Evolutionary conservation across 2,113 vertebrate genomes (phyloP).

Genomic region (Sceloporus undulatus): DNA sequence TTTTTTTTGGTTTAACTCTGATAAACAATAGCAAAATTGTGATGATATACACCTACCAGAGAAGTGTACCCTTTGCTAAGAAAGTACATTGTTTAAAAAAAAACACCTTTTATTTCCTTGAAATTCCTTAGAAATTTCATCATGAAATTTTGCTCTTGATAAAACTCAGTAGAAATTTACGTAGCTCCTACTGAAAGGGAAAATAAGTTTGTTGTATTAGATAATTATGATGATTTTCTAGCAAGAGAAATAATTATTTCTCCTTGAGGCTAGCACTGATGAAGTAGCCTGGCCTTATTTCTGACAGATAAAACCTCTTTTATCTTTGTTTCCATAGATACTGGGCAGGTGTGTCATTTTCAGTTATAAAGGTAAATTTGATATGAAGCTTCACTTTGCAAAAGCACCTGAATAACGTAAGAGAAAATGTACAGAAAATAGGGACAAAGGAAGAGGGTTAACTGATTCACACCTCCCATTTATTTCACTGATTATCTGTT

Average conservation of each 20-base stretch:
- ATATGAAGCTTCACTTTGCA: conserved; percentile 71
- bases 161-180: background rate
- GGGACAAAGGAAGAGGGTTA: conserved; percentile 38
- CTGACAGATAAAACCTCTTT: too few species aligned
- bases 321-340: background rate
- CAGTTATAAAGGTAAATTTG: conserved; percentile 71
- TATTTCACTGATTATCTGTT: conserved; percentile 49
- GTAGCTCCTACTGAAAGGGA: background rate
- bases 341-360: conserved; percentile 76
- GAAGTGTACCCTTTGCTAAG: background rate
- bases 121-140: background rate
- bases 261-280: conserved; percentile 21
- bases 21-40: background rate
- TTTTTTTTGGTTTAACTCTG: background rate
- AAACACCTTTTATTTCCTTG: background rate
- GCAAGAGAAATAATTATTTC: conserved; percentile 21
- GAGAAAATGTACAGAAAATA: conserved; percentile 37
- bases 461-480: conserved; percentile 62
- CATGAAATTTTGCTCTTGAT: background rate
- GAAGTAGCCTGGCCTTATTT: background rate
- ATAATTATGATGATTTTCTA: background rate
- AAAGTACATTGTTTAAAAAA: background rate
- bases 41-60: background rate
- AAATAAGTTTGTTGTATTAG: background rate
- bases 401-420: conserved; percentile 75